Conservation (phyloP, 2,888 invertebrate genomes). For the Luperina nickerlii region DNA sequence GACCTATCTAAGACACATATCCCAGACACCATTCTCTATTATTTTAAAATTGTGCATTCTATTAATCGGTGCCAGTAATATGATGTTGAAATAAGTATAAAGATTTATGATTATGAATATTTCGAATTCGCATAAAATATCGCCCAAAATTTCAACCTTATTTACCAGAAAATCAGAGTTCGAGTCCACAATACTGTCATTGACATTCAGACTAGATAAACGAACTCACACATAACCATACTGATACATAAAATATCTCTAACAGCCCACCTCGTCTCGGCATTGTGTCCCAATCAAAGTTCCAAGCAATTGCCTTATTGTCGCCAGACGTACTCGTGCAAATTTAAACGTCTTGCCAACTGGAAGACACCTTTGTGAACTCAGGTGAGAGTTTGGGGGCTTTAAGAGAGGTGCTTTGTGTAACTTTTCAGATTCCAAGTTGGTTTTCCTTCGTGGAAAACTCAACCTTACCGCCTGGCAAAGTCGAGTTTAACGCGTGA, state of each 20-base stretch:
- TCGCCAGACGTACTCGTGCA: constrained; percentile 36
- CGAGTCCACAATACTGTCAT: constrained; percentile 35
- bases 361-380: constrained; percentile 37
- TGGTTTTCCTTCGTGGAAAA: not conserved
- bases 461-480: not conserved
- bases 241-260: constrained; percentile 29
- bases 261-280: constrained; percentile 44
- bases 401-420: not conserved
- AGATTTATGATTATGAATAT: no score
- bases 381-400: constrained; percentile 24
- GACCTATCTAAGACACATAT: no score
- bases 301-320: constrained; percentile 58
- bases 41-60: no score
- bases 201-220: constrained; percentile 40
- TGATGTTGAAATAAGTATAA: no score
- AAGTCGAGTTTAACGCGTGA: not conserved
- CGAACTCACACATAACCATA: constrained; percentile 7
- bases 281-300: constrained; percentile 60
- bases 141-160: not conserved
- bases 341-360: constrained; percentile 33
- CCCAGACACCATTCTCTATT: no score
- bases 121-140: not conserved
- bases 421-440: constrained; percentile 8
- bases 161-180: constrained; percentile 9
- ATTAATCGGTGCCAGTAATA: no score